phyloP scores from a whole-genome alignment of 2,888 invertebrate genomes.

The Himalopsyche japonica region DNA sequence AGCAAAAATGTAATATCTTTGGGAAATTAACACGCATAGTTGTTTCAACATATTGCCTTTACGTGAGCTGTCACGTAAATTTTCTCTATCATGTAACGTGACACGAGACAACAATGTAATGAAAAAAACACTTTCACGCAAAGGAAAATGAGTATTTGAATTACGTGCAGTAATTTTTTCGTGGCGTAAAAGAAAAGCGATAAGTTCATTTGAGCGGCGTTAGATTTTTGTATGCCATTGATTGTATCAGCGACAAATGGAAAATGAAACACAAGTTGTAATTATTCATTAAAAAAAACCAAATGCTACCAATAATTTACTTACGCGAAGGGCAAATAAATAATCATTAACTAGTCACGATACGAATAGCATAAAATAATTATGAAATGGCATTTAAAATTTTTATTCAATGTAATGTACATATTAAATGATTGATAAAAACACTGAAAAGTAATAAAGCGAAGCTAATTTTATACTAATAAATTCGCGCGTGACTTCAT shows the following conservation, averaged over 20 bases:
- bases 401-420: too few relatives aligned
- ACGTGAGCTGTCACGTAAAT: conserved; percentile 33
- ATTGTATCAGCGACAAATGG: not conserved
- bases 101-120: conserved; percentile 20
- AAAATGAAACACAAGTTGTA: not conserved
- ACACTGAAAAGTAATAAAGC: too few relatives aligned
- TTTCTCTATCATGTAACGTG: conserved; percentile 25
- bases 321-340: too few relatives aligned
- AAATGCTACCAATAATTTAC: too few relatives aligned
- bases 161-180: conserved; percentile 6
- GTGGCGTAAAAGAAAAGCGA: not conserved
- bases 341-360: too few relatives aligned
- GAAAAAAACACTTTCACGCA: conserved; percentile 28
- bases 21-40: conserved; percentile 30
- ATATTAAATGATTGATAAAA: too few relatives aligned
- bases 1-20: conserved; percentile 19
- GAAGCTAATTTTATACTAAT: too few relatives aligned
- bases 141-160: conserved; percentile 3
- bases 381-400: too few relatives aligned
- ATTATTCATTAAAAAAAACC: not conserved
- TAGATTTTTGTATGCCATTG: not conserved
- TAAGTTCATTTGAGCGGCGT: not conserved
- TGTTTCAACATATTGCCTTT: conserved; percentile 28
- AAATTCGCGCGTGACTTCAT: too few relatives aligned
- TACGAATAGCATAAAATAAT: too few relatives aligned